phyloP scores from a whole-genome alignment of 2,888 invertebrate genomes.

The Leucophenga montana region DNA sequence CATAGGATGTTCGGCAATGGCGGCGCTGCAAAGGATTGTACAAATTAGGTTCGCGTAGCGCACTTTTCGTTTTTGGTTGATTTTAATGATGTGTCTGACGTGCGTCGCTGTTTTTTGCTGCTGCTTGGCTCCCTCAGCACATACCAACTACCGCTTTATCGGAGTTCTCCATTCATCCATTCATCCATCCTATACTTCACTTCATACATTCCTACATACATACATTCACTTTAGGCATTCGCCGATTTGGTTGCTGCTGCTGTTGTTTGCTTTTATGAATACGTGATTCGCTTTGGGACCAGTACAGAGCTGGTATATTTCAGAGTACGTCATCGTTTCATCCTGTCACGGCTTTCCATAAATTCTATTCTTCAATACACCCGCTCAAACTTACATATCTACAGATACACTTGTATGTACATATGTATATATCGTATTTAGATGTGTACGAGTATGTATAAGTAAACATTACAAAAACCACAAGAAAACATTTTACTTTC shows the following conservation, averaged over 20 bases:
- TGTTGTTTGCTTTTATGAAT: conserved; percentile 63
- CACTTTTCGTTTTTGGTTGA: conserved; percentile 47
- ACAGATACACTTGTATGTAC: no score
- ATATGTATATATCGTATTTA: no score
- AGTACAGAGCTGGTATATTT: background rate
- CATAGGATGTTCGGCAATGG: conserved; percentile 29
- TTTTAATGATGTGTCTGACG: conserved; percentile 65
- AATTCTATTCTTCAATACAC: background rate
- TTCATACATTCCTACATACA: background rate
- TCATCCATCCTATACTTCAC: background rate
- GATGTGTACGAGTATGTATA: no score
- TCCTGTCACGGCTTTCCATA: background rate
- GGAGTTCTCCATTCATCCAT: background rate
- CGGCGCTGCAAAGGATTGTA: conserved; percentile 51
- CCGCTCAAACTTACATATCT: background rate
- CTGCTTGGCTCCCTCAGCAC: background rate
- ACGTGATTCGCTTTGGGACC: conserved; percentile 56
- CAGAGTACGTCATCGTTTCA: conserved; percentile 4
- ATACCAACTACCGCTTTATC: background rate
- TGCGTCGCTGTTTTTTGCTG: conserved; percentile 28
- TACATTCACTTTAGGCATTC: conserved; percentile 18
- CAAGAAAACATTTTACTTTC: conserved; percentile 18
- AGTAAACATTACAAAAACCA: conserved; percentile 8
- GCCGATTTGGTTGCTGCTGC: conserved; percentile 32
- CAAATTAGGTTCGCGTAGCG: conserved; percentile 53